Conservation (phyloP, 2,797 vertebrate species). For the Microctenopoma lineatum region DNA sequence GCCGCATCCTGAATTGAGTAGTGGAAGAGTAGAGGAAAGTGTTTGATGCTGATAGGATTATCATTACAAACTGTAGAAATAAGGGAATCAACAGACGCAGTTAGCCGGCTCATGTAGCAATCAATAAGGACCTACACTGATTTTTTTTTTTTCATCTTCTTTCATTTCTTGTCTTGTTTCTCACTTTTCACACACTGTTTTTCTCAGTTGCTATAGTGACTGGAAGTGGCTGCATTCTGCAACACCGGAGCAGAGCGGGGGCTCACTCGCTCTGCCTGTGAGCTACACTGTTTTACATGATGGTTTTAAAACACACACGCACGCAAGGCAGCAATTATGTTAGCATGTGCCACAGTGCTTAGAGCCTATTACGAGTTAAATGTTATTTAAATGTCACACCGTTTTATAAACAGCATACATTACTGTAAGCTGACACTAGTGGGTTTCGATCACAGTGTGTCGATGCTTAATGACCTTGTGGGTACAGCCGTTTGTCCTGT, state of each 20-base stretch:
- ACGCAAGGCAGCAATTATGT: slow-evolving; percentile 28
- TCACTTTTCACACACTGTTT: slow-evolving; percentile 51
- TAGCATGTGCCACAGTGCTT: slow-evolving; percentile 8
- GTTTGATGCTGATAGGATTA: slow-evolving; percentile 74
- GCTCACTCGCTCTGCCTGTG: slow-evolving; percentile 42
- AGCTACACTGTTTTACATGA: slow-evolving; percentile 55
- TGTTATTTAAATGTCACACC: slow-evolving; percentile 36
- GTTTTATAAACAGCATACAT: slow-evolving; percentile 12
- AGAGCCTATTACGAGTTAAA: slow-evolving; percentile 23
- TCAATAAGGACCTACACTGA: slow-evolving; percentile 71
- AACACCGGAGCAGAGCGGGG: slow-evolving; percentile 53
- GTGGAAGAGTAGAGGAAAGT: slow-evolving; percentile 48
- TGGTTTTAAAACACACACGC: slow-evolving; percentile 24
- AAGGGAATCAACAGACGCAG: slow-evolving; percentile 76
- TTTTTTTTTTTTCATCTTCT: slow-evolving; percentile 25
- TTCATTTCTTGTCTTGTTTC: slow-evolving; percentile 35
- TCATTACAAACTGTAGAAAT: slow-evolving; percentile 73
- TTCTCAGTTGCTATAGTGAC: slow-evolving; percentile 83
- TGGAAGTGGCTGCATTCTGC: slow-evolving; percentile 77
- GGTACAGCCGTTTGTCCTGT: slow-evolving; percentile 1
- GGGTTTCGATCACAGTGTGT: not conserved
- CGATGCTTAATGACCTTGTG: slow-evolving; percentile 4
- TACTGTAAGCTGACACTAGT: slow-evolving; percentile 11
- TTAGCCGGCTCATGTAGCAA: slow-evolving; percentile 77
- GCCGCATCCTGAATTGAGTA: slow-evolving; percentile 58